Conservation (phyloP, 2,888 invertebrate species). For the Parapristionchus giblindavisi region DNA sequence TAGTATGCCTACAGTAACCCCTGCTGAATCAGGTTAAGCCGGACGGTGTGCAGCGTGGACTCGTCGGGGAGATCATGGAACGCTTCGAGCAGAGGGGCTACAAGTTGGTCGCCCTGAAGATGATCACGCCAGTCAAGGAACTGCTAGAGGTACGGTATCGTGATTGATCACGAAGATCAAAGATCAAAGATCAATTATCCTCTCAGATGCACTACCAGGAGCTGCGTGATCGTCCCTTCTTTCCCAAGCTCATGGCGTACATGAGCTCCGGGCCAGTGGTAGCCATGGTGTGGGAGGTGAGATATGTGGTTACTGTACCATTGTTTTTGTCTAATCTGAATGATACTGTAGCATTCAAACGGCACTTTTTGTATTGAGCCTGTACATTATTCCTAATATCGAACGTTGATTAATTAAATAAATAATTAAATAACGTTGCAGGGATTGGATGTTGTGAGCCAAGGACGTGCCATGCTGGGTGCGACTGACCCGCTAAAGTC, state of each 20-base stretch:
- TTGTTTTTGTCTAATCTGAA: neutral
- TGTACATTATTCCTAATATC: neutral
- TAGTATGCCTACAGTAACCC: no score
- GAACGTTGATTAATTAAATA: neutral
- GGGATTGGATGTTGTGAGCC: conserved; percentile 89
- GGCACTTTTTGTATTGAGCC: neutral
- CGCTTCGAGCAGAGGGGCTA: conserved; percentile 92
- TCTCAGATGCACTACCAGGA: conserved; percentile 92
- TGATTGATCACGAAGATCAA: neutral
- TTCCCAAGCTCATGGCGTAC: conserved; percentile 88
- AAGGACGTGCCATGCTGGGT: conserved; percentile 91
- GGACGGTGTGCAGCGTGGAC: conserved; percentile 94
- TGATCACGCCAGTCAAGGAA: conserved; percentile 76
- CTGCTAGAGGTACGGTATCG: conserved; percentile 46
- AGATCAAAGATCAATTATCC: neutral
- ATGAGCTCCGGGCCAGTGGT: conserved; percentile 83
- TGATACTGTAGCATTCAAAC: neutral
- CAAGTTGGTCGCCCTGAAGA: conserved; percentile 93
- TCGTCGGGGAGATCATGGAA: conserved; percentile 83
- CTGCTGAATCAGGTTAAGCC: conserved; percentile 85
- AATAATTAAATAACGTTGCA: neutral
- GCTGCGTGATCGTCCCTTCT: conserved; percentile 86
- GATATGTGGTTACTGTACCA: conserved; percentile 78
- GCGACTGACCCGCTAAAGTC: conserved; percentile 95
- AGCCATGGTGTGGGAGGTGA: conserved; percentile 81